Evolutionary conservation across 2,113 vertebrate species (phyloP).

Genomic region (Accipiter cooperii): DNA sequence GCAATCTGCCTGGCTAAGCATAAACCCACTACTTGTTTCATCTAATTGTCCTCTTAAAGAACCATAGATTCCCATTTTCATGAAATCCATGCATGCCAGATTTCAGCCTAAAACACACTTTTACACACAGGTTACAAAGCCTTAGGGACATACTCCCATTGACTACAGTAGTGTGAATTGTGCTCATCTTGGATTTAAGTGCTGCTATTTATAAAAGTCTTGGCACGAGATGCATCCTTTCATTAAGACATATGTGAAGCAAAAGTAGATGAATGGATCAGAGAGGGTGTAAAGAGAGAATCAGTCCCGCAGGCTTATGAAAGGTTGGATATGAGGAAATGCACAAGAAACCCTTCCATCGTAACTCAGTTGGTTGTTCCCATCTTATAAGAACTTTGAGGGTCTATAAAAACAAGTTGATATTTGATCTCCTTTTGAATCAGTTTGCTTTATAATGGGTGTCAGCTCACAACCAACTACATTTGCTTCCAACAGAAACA

Average conservation of each 20-base stretch:
- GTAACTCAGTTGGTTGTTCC: not conserved
- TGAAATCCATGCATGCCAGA: not conserved
- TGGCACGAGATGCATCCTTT: not conserved
- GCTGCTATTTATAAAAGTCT: conserved; percentile 5
- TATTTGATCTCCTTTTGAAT: not conserved
- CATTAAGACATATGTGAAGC: not conserved
- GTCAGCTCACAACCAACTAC: not conserved
- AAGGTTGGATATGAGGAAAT: not conserved
- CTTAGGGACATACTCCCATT: not conserved
- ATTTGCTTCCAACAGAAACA: not conserved
- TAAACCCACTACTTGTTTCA: not conserved
- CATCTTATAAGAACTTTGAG: not conserved
- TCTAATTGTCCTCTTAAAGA: not conserved
- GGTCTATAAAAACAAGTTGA: not conserved
- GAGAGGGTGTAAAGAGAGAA: not conserved
- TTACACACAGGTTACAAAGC: not conserved
- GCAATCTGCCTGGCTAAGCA: not conserved
- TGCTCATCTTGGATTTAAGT: conserved; percentile 21
- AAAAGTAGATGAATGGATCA: conserved; percentile 4
- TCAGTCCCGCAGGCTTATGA: not conserved
- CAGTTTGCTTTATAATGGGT: too few species aligned
- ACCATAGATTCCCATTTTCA: not conserved
- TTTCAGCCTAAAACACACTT: not conserved
- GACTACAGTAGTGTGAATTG: not conserved
- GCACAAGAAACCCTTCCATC: not conserved